A percentile compares a stretch with the other conserved stretches of the same genome.
Evolutionary conservation across 2,113 vertebrate genomes (phyloP).

Genomic region (Ardeotis arabs): DNA sequence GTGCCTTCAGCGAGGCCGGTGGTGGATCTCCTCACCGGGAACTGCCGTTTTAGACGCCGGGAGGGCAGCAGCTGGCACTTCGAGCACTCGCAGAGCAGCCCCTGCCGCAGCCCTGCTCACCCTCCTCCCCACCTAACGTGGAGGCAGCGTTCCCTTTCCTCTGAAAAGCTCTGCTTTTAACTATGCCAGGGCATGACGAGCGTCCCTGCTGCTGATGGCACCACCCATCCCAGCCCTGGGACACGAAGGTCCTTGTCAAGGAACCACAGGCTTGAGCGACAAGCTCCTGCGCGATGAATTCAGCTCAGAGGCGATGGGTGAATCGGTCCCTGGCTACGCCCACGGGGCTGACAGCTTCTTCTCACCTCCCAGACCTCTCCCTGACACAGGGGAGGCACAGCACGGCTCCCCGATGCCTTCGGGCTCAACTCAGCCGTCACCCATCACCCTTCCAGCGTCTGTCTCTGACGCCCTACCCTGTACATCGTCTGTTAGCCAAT

Average conservation of each 20-base stretch:
- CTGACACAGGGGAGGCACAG: neutral
- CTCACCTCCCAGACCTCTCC: neutral
- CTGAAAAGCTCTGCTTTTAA: neutral
- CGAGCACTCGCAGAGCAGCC: neutral
- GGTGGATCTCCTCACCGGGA: neutral
- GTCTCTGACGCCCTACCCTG: too few relatives aligned
- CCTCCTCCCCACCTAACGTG: neutral
- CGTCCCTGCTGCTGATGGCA: neutral
- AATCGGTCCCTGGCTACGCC: too few relatives aligned
- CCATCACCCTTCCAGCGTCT: neutral
- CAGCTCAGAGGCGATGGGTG: neutral
- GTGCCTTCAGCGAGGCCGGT: neutral
- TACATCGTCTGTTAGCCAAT: neutral
- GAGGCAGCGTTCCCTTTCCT: neutral
- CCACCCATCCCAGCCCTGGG: neutral
- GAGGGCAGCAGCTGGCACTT: neutral
- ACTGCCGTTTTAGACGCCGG: neutral
- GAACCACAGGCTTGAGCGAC: neutral
- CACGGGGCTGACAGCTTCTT: neutral
- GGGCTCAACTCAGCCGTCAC: neutral
- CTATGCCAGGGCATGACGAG: too few relatives aligned
- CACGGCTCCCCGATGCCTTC: neutral
- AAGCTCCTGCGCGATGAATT: neutral
- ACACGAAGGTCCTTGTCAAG: neutral
- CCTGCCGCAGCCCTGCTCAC: neutral